These are phyloP conservation scores for Platycheirus albimanus DNA, from an alignment of 2,888 invertebrate genomes.

Conservation along the genomic window DNA sequence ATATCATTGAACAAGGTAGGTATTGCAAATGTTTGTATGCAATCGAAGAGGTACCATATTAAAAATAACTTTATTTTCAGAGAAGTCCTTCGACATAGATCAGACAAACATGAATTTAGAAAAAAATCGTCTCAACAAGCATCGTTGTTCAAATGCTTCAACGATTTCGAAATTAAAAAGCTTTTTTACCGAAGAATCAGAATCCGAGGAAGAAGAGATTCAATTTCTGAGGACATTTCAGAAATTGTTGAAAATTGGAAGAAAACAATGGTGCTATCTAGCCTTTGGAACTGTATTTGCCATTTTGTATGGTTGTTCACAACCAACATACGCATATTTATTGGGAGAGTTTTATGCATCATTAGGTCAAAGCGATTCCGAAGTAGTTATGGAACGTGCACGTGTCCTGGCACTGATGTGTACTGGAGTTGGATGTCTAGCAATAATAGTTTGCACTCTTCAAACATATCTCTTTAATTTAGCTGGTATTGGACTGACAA, in stretches of 20 bases:
- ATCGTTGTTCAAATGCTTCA: constrained; percentile 55
- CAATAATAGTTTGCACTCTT: constrained; percentile 86
- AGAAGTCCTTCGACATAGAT: constrained; percentile 34
- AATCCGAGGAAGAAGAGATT: constrained; percentile 32
- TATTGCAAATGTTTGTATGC: no score
- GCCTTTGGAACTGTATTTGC: constrained; percentile 86
- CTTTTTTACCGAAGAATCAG: not conserved
- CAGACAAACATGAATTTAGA: constrained; percentile 47
- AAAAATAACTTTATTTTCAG: constrained; percentile 5
- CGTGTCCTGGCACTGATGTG: constrained; percentile 86
- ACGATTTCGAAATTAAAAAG: constrained; percentile 1
- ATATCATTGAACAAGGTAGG: constrained; percentile 45
- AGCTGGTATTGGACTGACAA: constrained; percentile 89
- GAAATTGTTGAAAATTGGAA: constrained; percentile 84
- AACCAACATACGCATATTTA: constrained; percentile 89
- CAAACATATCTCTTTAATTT: constrained; percentile 89
- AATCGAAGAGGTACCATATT: not conserved
- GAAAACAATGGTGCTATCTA: constrained; percentile 87
- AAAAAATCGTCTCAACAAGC: constrained; percentile 49
- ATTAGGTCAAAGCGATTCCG: constrained; percentile 81
- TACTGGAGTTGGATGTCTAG: constrained; percentile 85
- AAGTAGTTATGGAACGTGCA: constrained; percentile 84
- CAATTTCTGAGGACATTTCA: constrained; percentile 79
- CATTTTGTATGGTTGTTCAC: constrained; percentile 86
- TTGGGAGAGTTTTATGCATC: constrained; percentile 89